A percentile compares a stretch with the other conserved stretches of the same genome.
Conservation (phyloP, 2,888 invertebrate species). For the Choreutis nemorana region DNA sequence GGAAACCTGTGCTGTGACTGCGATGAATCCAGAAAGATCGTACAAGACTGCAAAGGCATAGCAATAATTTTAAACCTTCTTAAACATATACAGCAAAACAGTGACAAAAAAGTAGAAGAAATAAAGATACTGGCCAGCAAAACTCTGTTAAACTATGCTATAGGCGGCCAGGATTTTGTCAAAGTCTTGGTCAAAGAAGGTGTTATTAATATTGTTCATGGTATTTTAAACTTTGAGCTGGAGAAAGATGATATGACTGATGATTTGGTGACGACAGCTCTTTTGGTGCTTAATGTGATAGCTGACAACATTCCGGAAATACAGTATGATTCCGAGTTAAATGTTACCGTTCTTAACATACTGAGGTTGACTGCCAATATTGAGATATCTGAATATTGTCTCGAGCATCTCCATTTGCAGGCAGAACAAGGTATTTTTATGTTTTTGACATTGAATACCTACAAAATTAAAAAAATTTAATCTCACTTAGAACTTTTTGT, state of each 20-base stretch:
- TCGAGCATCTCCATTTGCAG: slow-evolving; percentile 79
- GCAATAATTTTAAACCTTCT: slow-evolving; percentile 46
- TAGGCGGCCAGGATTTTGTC: slow-evolving; percentile 74
- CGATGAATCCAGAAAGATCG: slow-evolving; percentile 70
- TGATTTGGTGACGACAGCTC: slow-evolving; percentile 59
- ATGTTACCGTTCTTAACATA: slow-evolving; percentile 69
- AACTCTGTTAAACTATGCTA: slow-evolving; percentile 80
- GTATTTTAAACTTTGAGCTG: slow-evolving; percentile 55
- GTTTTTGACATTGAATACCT: slow-evolving; percentile 2
- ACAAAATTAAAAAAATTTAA: not conserved
- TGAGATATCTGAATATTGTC: slow-evolving; percentile 77
- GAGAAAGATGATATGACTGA: slow-evolving; percentile 61
- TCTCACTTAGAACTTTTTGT: slow-evolving; percentile 5
- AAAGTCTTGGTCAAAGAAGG: slow-evolving; percentile 65
- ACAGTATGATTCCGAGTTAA: slow-evolving; percentile 62
- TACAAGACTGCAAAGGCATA: slow-evolving; percentile 57
- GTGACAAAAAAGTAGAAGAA: slow-evolving; percentile 39
- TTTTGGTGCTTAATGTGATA: slow-evolving; percentile 69
- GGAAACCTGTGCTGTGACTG: slow-evolving; percentile 92
- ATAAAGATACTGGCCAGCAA: slow-evolving; percentile 75
- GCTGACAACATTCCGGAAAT: slow-evolving; percentile 70
- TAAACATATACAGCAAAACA: slow-evolving; percentile 25
- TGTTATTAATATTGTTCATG: slow-evolving; percentile 58
- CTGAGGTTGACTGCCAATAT: slow-evolving; percentile 71
- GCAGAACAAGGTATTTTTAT: slow-evolving; percentile 73